These are phyloP conservation scores for Lethrus apterus DNA, from an alignment of 1,140 invertebrate genomes.

Conservation along the genomic window DNA sequence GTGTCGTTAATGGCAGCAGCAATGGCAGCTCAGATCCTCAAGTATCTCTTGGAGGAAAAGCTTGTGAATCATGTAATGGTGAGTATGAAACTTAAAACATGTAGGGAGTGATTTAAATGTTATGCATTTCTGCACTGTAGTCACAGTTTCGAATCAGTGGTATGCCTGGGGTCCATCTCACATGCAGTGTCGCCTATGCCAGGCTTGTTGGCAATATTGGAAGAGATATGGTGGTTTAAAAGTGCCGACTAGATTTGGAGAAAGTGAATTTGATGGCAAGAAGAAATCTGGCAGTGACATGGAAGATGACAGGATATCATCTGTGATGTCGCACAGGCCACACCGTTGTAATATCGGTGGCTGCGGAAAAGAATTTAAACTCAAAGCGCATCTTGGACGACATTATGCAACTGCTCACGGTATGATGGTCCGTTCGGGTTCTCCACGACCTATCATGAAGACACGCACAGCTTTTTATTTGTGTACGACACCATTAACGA, in stretches of 20 bases:
- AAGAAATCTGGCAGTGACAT: conserved; percentile 47
- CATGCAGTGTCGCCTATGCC: conserved; percentile 85
- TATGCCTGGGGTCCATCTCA: conserved; percentile 90
- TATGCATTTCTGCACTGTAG: conserved; percentile 41
- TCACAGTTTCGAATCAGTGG: conserved; percentile 79
- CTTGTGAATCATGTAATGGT: conserved; percentile 77
- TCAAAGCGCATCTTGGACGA: conserved; percentile 81
- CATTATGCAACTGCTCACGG: conserved; percentile 91
- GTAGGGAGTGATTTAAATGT: background rate
- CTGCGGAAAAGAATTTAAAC: conserved; percentile 90
- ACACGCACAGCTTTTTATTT: conserved; percentile 93
- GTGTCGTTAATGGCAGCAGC: conserved; percentile 60
- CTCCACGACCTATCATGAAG: conserved; percentile 90
- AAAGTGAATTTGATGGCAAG: conserved; percentile 50
- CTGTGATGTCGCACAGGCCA: conserved; percentile 61
- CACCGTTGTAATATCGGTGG: conserved; percentile 83
- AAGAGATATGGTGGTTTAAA: conserved; percentile 97
- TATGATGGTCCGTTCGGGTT: conserved; percentile 57
- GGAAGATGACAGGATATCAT: conserved; percentile 44
- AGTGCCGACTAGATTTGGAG: conserved; percentile 51
- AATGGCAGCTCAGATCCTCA: conserved; percentile 61
- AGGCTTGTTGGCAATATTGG: conserved; percentile 94
- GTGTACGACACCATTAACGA: conserved; percentile 79
- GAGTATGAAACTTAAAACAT: conserved; percentile 37
- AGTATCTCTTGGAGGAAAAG: conserved; percentile 54